Percentiles rank a stretch among this genome's conserved stretches.
These are phyloP conservation scores for Sarcophaga bullata DNA, from an alignment of 1,140 invertebrate genomes.

Conservation along the genomic window DNA sequence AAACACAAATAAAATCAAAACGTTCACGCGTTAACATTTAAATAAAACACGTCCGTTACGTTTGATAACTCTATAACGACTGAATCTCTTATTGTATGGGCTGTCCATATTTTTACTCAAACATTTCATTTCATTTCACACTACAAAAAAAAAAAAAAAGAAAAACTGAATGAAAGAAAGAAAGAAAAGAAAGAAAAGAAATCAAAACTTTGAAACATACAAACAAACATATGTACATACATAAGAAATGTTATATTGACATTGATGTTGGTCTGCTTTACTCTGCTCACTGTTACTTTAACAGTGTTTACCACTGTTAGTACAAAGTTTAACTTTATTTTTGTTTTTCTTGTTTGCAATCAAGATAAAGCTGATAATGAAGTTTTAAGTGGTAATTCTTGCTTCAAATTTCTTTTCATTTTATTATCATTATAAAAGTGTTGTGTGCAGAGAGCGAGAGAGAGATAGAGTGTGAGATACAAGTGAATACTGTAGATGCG, in stretches of 20 bases:
- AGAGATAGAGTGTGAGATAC: too few relatives aligned
- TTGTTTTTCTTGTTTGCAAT: not conserved
- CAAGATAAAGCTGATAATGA: not conserved
- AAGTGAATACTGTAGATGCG: too few relatives aligned
- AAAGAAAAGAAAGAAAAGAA: not conserved
- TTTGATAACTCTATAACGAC: not conserved
- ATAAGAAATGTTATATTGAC: not conserved
- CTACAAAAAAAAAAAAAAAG: too few relatives aligned
- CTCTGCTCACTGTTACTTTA: not conserved
- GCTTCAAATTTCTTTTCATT: too few relatives aligned
- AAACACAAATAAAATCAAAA: not conserved
- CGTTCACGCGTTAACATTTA: not conserved
- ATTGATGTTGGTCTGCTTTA: not conserved
- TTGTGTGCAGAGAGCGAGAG: too few relatives aligned
- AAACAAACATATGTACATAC: too few relatives aligned
- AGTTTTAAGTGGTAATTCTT: not conserved
- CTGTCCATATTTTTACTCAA: constrained; percentile 21
- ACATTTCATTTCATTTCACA: not conserved
- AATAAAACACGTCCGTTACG: constrained; percentile 24
- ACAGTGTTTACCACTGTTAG: not conserved
- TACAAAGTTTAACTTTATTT: not conserved
- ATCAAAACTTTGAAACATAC: too few relatives aligned
- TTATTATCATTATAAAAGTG: too few relatives aligned
- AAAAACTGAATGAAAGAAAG: too few relatives aligned
- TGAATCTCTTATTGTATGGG: constrained; percentile 22